Evolutionary conservation across 2,888 invertebrate species (phyloP), one percentile per base, ranked within the genome.

Genomic region (Graphium colonna): DNA sequence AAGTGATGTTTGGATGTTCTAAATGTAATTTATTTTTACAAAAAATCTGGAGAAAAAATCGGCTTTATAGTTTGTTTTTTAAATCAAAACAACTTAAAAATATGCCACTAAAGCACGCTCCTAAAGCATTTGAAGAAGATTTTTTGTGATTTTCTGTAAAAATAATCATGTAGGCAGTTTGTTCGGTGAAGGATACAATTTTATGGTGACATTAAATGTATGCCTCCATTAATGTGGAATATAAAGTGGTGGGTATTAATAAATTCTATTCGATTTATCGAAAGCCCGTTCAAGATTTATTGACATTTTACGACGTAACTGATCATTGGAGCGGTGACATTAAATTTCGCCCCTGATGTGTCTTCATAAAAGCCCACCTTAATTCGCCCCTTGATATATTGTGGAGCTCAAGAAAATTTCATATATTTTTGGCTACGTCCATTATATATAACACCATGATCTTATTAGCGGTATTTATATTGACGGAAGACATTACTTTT

Each of bases 311-410:
- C 49, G 13, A 31, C 26, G 42, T 36, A 36, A 42, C 42, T 36
- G 33, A 50, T 50, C 50, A 43, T 50, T 15, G 42, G 38, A 43
- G 38, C 18, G 43, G 28, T 3, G 16, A 48, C 43, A 52, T 43
- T 52, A 48, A 36, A 52, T 47, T 51, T 51, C 12, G 21, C 13
- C 41, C 31, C 31, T 43, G 36, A 43, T 43, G 36, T 38, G 12
- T 44, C 26, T 53, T 43, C 39, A 53, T 48, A 52, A 48, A 52
- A 53, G 47, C 43, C 38, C 28, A 48, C 43, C 18, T 44, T 48
- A 38, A 49, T 44, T 44, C 44, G 17, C 39, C 4, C 15, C 21
- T 15, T 49, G 44, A 44, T 49, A 44, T 44, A 53, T 48, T 48
- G 21, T 44, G 33, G 18, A 18, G 16, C 8, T 16, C 18, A 46